phyloP scores from a whole-genome alignment of 2,113 vertebrate species.

The Ictalurus punctatus region DNA sequence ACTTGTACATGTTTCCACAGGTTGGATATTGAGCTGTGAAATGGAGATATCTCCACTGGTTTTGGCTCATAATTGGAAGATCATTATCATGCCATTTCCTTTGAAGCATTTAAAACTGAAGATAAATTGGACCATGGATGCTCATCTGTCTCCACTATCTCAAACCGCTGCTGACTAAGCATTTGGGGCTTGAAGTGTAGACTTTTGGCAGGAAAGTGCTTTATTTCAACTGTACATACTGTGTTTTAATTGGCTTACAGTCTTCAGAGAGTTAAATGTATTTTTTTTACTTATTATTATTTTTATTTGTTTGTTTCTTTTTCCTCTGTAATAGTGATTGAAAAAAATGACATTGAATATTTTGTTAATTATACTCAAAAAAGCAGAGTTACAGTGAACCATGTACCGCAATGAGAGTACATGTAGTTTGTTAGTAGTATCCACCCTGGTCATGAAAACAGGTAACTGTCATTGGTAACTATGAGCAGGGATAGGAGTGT shows the following conservation, averaged over 20 bases:
- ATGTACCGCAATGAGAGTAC: not conserved
- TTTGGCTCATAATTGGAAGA: not conserved
- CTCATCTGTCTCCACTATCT: not conserved
- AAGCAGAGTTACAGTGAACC: not conserved
- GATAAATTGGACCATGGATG: not conserved
- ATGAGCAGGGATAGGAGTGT: not conserved
- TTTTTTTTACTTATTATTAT: not conserved
- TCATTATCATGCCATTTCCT: not conserved
- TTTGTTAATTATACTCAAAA: not conserved
- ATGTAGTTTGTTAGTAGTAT: no score
- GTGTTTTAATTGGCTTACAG: not conserved
- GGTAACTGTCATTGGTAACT: not conserved
- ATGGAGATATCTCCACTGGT: not conserved
- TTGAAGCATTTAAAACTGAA: not conserved
- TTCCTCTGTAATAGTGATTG: not conserved
- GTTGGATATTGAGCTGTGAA: not conserved
- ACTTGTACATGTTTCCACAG: not conserved
- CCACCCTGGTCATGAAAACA: no score
- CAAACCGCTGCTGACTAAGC: not conserved
- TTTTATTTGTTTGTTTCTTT: not conserved
- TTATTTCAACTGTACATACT: not conserved
- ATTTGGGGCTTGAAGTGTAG: not conserved
- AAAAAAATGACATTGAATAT: no score
- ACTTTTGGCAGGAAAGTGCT: not conserved
- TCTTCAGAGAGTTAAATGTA: not conserved